These are phyloP conservation scores for Andinoacara biseriatus DNA, from an alignment of 2,113 vertebrate genomes.

Conservation along the genomic window DNA sequence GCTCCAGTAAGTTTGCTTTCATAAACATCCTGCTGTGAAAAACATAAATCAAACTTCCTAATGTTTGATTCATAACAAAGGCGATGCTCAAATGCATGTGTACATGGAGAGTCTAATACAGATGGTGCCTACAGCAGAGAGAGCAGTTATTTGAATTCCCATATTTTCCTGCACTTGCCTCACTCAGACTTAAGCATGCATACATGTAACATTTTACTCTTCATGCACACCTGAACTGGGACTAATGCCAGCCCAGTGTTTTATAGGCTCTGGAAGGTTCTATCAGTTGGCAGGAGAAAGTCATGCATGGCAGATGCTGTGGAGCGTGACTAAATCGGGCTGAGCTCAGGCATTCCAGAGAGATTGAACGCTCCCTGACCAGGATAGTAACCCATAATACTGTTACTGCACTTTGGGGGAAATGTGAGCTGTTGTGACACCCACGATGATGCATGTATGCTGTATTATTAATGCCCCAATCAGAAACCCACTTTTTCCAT, in stretches of 20 bases:
- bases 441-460: slow-evolving; percentile 22
- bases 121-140: not conserved
- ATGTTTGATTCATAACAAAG: not conserved
- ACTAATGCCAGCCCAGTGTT: slow-evolving; percentile 22
- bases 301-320: slow-evolving; percentile 48
- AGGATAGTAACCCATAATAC: slow-evolving; percentile 44
- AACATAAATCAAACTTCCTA: not conserved
- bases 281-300: slow-evolving; percentile 30
- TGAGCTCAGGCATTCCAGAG: slow-evolving; percentile 54
- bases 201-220: not conserved
- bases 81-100: not conserved
- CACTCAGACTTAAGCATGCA: not conserved
- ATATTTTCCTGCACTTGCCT: not conserved
- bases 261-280: not conserved
- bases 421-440: slow-evolving; percentile 26
- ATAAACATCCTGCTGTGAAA: slow-evolving; percentile 2
- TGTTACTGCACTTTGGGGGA: slow-evolving; percentile 25
- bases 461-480: not conserved
- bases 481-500: not conserved
- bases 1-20: not conserved
- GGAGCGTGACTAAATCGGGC: slow-evolving; percentile 51
- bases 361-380: slow-evolving; percentile 22
- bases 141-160: not conserved
- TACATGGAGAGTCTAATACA: not conserved
- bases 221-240: slow-evolving; percentile 44